These are phyloP conservation scores for Conops quadrifasciatus DNA, from an alignment of 2,888 invertebrate genomes.

Conservation along the genomic window DNA sequence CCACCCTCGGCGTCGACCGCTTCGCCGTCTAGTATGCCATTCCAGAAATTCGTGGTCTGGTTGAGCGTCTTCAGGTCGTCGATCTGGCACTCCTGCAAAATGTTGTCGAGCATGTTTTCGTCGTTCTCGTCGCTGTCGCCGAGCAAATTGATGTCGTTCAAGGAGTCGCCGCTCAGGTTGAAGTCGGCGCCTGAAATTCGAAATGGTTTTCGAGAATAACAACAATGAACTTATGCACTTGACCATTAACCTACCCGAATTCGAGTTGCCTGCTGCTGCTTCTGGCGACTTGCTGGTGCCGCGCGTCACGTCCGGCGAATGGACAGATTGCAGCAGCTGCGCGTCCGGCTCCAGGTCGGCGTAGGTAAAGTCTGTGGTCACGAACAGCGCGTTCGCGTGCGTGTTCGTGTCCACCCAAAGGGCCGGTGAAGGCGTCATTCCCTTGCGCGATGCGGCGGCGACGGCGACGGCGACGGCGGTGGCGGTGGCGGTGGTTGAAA, in stretches of 20 bases:
- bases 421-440: constrained; percentile 34
- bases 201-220: not conserved
- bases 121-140: constrained; percentile 60
- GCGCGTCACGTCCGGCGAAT: constrained; percentile 51
- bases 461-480: not conserved
- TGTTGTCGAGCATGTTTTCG: constrained; percentile 64
- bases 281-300: constrained; percentile 56
- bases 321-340: constrained; percentile 56
- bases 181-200: constrained; percentile 55
- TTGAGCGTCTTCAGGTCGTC: constrained; percentile 64
- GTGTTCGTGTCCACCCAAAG: constrained; percentile 44
- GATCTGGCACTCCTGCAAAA: constrained; percentile 64
- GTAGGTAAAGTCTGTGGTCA: constrained; percentile 60
- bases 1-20: constrained; percentile 50
- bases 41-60: constrained; percentile 65
- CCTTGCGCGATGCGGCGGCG: constrained; percentile 33
- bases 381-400: constrained; percentile 50
- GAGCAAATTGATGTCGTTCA: constrained; percentile 62
- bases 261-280: constrained; percentile 48
- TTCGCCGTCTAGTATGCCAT: constrained; percentile 62
- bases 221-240: not conserved
- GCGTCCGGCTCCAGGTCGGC: constrained; percentile 61
- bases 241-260: constrained; percentile 41
- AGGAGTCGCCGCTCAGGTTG: constrained; percentile 63
- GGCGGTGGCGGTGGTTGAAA: too few relatives aligned